Evolutionary conservation across 2,888 invertebrate genomes (phyloP).

Genomic region (Drosophila colorata): DNA sequence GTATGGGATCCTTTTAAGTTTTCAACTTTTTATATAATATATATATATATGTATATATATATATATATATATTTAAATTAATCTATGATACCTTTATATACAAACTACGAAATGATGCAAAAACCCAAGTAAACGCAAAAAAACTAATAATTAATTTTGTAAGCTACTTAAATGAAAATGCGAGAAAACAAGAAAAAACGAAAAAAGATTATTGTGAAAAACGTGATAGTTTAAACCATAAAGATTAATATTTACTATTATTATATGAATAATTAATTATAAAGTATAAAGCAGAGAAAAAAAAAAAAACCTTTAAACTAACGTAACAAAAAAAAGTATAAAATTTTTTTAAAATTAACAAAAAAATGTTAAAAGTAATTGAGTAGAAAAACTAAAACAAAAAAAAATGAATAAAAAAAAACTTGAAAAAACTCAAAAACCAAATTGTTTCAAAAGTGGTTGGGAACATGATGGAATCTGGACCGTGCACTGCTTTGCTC

Average conservation of each 20-base stretch:
- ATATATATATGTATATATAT: constrained; percentile 19
- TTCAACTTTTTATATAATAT: constrained; percentile 47
- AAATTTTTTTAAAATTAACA: constrained; percentile 72
- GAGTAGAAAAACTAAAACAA: constrained; percentile 76
- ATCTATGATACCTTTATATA: constrained; percentile 51
- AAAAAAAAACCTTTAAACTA: constrained; percentile 64
- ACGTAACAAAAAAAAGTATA: constrained; percentile 76
- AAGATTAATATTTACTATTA: constrained; percentile 80
- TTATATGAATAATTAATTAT: constrained; percentile 80
- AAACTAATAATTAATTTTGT: constrained; percentile 66
- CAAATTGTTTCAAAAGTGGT: not conserved
- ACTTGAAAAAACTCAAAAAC: constrained; percentile 71
- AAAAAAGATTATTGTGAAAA: constrained; percentile 75
- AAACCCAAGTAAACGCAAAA: constrained; percentile 53
- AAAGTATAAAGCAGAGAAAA: constrained; percentile 62
- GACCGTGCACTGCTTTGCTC: constrained; percentile 19
- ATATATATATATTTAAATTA: constrained; percentile 47
- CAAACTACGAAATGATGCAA: constrained; percentile 42
- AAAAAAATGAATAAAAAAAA: constrained; percentile 79
- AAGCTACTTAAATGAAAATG: constrained; percentile 74
- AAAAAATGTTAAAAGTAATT: constrained; percentile 78
- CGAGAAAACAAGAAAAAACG: constrained; percentile 45
- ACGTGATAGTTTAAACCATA: constrained; percentile 81
- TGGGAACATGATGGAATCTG: not conserved
- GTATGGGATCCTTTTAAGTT: constrained; percentile 61